Base-by-base conservation (phyloP, 2,888 invertebrate genomes). In the Drosophila mulleri region DNA sequence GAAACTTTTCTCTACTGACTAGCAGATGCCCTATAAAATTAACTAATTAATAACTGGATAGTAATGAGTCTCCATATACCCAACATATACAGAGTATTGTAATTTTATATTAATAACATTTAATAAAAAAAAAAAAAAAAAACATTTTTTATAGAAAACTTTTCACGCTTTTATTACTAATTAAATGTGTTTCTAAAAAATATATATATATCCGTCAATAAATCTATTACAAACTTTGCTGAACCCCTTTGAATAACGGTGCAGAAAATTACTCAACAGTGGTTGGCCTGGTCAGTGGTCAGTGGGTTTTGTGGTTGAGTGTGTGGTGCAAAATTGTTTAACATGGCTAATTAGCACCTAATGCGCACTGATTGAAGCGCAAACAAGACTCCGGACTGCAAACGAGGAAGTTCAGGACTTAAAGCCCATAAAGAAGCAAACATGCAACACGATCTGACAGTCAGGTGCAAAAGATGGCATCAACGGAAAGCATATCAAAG, bases 321-420 rank as follows among this genome's bases (percentile, higher is more conserved):
- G 48, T 35, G 58, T 48, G 59, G 37, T 61, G 53, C 45, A 60
- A 72, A 72, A 63, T 72, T 53, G 62, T 57, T 68, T 54, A 67
- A 67, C 58, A 57, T 50, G 62, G 50, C 57, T 68, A 64, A 75
- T 80, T 80, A 66, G 68, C 57, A 71, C 32, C 50, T 57, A 65
- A 74, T 74, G 52, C 54, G 52, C 41, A 44, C 53, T 58, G 63
- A 61, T 67, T 77, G 60, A 32, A 54, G 42, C 37, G 42, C 54
- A 57, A 78, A 32, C 37, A 16, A 52, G 44, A 35, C 41, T 8
- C 18, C 20, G 4, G 32, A 3, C 32, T 23, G 2, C 16, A 32
- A 50, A 50, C 18, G 39, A 20, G 39, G 12, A 12, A 32, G 35
- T 37, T 32, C 20, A 53, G 44, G 16, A 39, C 16, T 29, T 53